Evolutionary conservation across 2,797 vertebrate species (phyloP), one percentile per base, ranked within the genome.

Genomic region (Protosalanx chinensis): DNA sequence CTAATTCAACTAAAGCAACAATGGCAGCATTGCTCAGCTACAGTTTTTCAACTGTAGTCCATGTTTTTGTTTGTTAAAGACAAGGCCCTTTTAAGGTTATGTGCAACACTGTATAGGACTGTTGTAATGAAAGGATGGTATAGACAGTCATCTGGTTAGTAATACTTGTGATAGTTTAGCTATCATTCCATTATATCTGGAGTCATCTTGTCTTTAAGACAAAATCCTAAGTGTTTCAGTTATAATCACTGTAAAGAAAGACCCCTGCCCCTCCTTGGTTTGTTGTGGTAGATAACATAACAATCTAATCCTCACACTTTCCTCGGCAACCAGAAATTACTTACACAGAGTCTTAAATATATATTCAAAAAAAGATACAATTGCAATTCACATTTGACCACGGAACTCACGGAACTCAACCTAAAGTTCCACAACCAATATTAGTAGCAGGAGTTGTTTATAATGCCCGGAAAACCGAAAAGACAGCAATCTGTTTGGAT

Each of bases 21-120:
- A 73, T 65, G 49, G 20, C 27, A 82, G 80, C 79, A 83, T 86
- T 84, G 73, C 75, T 79, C 64, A 72, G 70, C 82, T 82, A 74
- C 84, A 86, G 82, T 73, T 49, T 76, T 73, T 16, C 5, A 3
- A 56, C 27, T n/a, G 20, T n/a, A 18, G 10, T 33, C 32, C 32
- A 13, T 57, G 53, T 57, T n/a, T n/a, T 58, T 58, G 53, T 5
- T 37, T 23, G 32, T n/a, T 32, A 35, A 37, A 68, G 49, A 33
- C 49, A 65, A 46, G 5, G 49, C 16, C 30, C 51, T 57, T 58
- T 20, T 6, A 46, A 35, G 20, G n/a, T 37, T 35, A 37, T 6
- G 20, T 68, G 56, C n/a, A 37, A 58, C 37, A 33, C n/a, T 27
- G 53, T 57, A 59, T 30, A 35, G 10, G 32, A 37, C 12, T 59